Evolutionary conservation across 2,888 invertebrate genomes (phyloP).

Genomic region (Synergus itoensis): DNA sequence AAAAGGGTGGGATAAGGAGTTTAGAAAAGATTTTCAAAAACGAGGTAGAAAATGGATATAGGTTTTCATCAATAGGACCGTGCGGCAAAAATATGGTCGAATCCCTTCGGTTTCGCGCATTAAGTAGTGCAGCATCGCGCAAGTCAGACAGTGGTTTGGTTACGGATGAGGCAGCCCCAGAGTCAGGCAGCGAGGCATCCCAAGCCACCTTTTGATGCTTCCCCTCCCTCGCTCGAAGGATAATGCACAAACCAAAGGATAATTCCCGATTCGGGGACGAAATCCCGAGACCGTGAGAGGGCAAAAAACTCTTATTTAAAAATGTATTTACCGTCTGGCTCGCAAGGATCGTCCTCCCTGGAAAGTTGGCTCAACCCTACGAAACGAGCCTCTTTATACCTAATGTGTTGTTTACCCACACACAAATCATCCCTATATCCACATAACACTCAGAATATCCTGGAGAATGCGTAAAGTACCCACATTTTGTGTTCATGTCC

Average conservation of each 20-base stretch:
- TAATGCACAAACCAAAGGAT: constrained; percentile 77
- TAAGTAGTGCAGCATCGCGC: constrained; percentile 71
- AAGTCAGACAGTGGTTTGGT: constrained; percentile 73
- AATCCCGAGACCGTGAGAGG: constrained; percentile 68
- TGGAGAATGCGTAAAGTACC: constrained; percentile 30
- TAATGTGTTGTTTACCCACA: constrained; percentile 41
- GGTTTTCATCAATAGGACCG: constrained; percentile 27
- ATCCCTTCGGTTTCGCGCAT: constrained; percentile 64
- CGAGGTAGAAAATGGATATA: neutral
- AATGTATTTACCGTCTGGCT: constrained; percentile 76
- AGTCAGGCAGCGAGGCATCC: constrained; percentile 51
- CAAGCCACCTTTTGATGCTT: constrained; percentile 72
- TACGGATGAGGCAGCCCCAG: constrained; percentile 55
- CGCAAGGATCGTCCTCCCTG: constrained; percentile 54
- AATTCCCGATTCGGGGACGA: constrained; percentile 76
- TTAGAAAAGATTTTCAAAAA: too few relatives aligned
- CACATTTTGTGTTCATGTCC: constrained; percentile 23
- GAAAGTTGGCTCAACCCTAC: constrained; percentile 50
- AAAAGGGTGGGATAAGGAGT: too few relatives aligned
- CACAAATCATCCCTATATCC: neutral
- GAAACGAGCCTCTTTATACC: constrained; percentile 39
- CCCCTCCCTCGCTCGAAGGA: constrained; percentile 69
- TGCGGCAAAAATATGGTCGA: constrained; percentile 47
- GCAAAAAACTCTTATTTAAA: constrained; percentile 77
- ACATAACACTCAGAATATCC: constrained; percentile 15